Conservation (phyloP, 2,113 vertebrate species). For the Cygnus buccinator region DNA sequence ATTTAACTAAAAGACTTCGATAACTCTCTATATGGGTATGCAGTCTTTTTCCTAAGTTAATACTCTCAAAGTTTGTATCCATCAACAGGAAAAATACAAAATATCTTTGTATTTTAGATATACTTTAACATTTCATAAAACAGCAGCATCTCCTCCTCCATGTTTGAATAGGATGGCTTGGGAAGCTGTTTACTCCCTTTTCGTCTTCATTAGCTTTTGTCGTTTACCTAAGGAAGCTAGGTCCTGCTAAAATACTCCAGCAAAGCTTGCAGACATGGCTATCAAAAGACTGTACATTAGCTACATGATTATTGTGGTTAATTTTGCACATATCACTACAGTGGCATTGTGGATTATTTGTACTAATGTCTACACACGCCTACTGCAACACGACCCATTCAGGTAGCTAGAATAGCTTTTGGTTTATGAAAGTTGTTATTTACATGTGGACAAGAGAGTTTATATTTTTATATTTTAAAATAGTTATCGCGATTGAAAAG, state of each 20-base stretch:
- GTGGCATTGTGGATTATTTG: constrained; percentile 27
- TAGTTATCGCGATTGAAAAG: neutral
- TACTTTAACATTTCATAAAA: neutral
- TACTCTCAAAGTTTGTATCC: neutral
- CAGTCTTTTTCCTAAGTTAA: neutral
- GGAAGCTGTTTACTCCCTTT: neutral
- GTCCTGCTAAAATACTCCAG: neutral
- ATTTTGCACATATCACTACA: neutral
- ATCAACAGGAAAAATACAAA: neutral
- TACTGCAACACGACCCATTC: constrained; percentile 23
- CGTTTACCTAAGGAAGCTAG: neutral
- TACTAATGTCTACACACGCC: neutral
- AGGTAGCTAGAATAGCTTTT: constrained; percentile 42
- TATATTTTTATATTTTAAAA: neutral
- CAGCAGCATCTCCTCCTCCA: neutral
- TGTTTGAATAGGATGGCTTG: neutral
- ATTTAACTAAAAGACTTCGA: constrained; percentile 11
- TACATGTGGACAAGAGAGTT: neutral
- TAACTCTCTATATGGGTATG: neutral
- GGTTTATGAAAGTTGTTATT: constrained; percentile 43
- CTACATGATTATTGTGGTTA: neutral
- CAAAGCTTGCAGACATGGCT: neutral
- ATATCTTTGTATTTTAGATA: neutral
- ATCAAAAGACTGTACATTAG: neutral
- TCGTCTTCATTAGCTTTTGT: neutral